phyloP scores from a whole-genome alignment of 1,140 invertebrate species.

The Mya arenaria region DNA sequence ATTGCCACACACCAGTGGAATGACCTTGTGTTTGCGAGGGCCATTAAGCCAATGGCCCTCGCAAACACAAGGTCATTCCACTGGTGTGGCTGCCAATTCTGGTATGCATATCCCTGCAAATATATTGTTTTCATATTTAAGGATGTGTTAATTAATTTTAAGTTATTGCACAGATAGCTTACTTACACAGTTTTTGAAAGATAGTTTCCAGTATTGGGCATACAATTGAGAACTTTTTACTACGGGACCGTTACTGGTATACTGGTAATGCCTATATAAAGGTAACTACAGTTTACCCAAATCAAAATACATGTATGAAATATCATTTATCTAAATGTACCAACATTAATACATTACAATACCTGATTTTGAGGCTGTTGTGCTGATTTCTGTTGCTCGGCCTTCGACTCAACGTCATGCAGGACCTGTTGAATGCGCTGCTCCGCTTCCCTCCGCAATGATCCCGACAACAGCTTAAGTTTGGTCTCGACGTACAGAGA shows the following conservation, averaged over 20 bases:
- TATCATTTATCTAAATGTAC: slow-evolving; percentile 1
- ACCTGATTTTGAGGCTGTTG: slow-evolving; percentile 26
- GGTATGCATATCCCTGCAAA: slow-evolving; percentile 33
- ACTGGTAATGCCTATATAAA: not conserved
- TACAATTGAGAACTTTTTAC: not conserved
- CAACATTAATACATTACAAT: slow-evolving; percentile 18
- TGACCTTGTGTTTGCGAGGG: slow-evolving; percentile 22
- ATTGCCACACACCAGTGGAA: slow-evolving; percentile 23
- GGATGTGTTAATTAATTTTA: not conserved
- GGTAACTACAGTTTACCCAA: not conserved
- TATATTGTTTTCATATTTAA: slow-evolving; percentile 31
- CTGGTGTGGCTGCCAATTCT: slow-evolving; percentile 9
- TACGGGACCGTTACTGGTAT: not conserved
- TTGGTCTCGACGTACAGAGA: not conserved
- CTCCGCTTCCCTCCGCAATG: slow-evolving; percentile 15
- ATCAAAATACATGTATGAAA: not conserved
- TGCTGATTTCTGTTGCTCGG: slow-evolving; percentile 23
- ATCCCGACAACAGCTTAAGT: slow-evolving; percentile 20
- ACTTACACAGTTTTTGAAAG: not conserved
- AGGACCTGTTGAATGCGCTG: slow-evolving; percentile 22
- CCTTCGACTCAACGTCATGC: slow-evolving; percentile 8
- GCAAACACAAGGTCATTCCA: too few relatives aligned
- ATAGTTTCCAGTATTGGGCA: not conserved
- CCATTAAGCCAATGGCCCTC: too few relatives aligned
- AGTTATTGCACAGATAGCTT: not conserved